Base-by-base conservation (phyloP, 2,113 vertebrate genomes). In the Labrus mixtus region DNA sequence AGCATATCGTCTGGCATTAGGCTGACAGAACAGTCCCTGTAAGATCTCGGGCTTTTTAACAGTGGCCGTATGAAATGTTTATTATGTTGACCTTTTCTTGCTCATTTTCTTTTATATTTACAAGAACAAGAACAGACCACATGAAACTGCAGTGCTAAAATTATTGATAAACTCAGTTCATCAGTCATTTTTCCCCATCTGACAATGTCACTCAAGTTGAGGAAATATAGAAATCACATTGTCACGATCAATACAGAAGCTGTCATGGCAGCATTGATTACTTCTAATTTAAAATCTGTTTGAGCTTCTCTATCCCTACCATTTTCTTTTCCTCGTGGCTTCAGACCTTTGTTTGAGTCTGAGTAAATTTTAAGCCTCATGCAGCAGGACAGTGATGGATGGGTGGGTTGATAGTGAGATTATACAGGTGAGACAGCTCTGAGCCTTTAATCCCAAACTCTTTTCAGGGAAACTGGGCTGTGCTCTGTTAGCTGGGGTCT, bases 361-460 rank as follows among this genome's bases (percentile, higher is more conserved):
- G 50, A 55, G 68, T 83, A 69, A 61, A 87, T 87, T 79, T 81
- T 76, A 73, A 65, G 64, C 62, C 61, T 63, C 60, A 55, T 63
- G 51, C 80, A 70, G 71, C 60, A 67, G 64, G 85, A 80, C 72
- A 65, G 73, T 88, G 83, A 91, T 86, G 81, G 82, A 90, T 89
- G 13, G 70, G 63, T 66, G 73, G 69, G 70, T 43, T 89, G 89
- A 90, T 81, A 68, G 76, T 73, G 45, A 89, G 84, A 89, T 89
- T 84, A 78, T 78, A 60, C 87, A 89, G 83, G 83, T 88, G 78
- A 87, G 78, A 90, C 72, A 69, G 81, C 76, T 83, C 23, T 12
- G 5, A 86, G 78, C 87, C 66, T 88, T 87, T 88, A 86, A 90
- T 88, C 83, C 86, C 59, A 75, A 45, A 10, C 61, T 82, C 66